Evolutionary conservation across 2,888 invertebrate species (phyloP), one percentile per base, ranked within the genome.

Genomic region (Dorcus parallelipipedus): DNA sequence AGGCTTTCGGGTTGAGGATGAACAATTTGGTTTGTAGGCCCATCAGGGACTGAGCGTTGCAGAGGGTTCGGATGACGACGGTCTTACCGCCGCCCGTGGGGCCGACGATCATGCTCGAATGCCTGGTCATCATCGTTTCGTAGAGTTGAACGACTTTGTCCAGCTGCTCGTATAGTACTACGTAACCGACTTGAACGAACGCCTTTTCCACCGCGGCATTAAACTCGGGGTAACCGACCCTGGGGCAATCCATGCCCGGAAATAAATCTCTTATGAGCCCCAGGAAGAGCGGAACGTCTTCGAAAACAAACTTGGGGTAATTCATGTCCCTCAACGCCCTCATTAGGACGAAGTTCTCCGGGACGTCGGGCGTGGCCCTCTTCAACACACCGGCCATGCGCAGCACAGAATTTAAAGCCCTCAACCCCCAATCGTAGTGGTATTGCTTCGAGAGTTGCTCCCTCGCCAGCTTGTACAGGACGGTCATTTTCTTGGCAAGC

Each of bases 111-210:
- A 96, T 95, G 3, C 90, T 87, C 52, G 93, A 93, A 79, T 95
- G 95, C 40, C 95, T 84, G 1, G 93, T 95, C 91, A 93, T 91
- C 94, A 95, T 95, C 1, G 94, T 93, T 80, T 96, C 95, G 74
- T 95, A 94, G 76, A 96, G 73, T 77, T 96, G 95, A 4, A 95
- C 88, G 17, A 71, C 75, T 65, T 77, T 76, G 63, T 72, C 76
- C 67, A 90, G 88, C 83, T 92, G 91, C 57, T 86, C 83, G 0
- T 86, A 80, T 47, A 89, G 70, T 4, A 92, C 75, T 26, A 91
- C 83, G 67, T 87, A 94, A 0, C 85, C 84, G 43, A 88, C 85
- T 39, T 83, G 80, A n/a, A 78, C 72, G 9, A 96, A 79, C 0
- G 85, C 85, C 20, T 83, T 80, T 52, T 87, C 85, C 3, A 94